Conservation (phyloP, 2,888 invertebrate species). For the Eudasyphora cyanicolor region DNA sequence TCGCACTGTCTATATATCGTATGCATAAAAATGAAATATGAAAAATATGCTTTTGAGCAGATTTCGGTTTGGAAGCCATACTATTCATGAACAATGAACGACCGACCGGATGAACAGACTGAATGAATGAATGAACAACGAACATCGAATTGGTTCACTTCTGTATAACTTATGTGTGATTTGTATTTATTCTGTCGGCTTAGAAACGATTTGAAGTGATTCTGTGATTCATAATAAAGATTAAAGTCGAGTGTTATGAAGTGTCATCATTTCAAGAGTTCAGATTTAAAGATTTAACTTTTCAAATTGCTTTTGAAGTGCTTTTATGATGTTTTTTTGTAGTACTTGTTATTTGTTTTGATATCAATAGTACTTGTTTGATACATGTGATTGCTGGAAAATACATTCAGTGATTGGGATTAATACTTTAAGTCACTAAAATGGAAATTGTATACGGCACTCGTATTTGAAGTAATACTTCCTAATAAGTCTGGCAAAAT, state of each 20-base stretch:
- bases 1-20: conserved; percentile 2
- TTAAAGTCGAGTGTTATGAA: conserved; percentile 47
- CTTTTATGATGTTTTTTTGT: no score
- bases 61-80: not conserved
- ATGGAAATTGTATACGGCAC: no score
- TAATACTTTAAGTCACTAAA: no score
- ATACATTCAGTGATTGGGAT: not conserved
- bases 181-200: conserved; percentile 15
- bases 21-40: conserved; percentile 43
- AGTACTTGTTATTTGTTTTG: no score
- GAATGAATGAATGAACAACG: not conserved
- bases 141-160: not conserved
- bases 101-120: no score
- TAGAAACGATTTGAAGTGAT: conserved; percentile 34
- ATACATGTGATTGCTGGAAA: not conserved
- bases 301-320: not conserved
- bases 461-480: no score
- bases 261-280: conserved; percentile 34
- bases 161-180: not conserved
- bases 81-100: not conserved
- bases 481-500: no score
- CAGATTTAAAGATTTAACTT: not conserved
- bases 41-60: conserved; percentile 21
- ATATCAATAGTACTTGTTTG: not conserved
- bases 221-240: conserved; percentile 39